phyloP scores from a whole-genome alignment of 2,113 vertebrate genomes.

The Eolophus roseicapilla region DNA sequence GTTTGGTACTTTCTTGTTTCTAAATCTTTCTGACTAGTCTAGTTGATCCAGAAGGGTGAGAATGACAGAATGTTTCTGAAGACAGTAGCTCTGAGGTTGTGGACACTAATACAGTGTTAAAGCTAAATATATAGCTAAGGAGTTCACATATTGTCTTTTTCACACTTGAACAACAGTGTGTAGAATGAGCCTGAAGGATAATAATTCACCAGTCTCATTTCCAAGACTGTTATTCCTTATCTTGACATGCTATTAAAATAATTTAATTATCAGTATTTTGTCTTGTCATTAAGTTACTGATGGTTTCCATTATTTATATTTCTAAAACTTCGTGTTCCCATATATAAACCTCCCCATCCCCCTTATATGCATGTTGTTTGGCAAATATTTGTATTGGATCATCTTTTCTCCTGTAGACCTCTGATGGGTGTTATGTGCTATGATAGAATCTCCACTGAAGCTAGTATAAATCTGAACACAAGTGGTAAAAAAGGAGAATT shows the following conservation, averaged over 20 bases:
- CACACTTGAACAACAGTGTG: slow-evolving; percentile 20
- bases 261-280: slow-evolving; percentile 73
- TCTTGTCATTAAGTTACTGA: slow-evolving; percentile 39
- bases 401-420: not conserved
- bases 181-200: slow-evolving; percentile 8
- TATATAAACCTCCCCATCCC: not conserved
- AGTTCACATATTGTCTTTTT: slow-evolving; percentile 32
- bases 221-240: slow-evolving; percentile 66
- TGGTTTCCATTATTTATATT: slow-evolving; percentile 55
- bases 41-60: not conserved
- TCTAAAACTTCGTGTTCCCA: not conserved
- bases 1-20: not conserved
- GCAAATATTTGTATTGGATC: not conserved
- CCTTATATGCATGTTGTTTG: not conserved
- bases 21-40: not conserved
- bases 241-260: slow-evolving; percentile 70
- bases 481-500: not conserved
- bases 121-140: not conserved
- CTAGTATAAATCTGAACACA: not conserved
- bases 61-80: not conserved
- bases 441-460: not conserved
- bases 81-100: not conserved
- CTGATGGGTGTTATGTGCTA: not conserved
- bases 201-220: slow-evolving; percentile 61
- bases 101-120: not conserved